Evolutionary conservation across 2,113 vertebrate genomes (phyloP), one percentile per base, ranked within the genome.

Genomic region (Sinocyclocheilus anshuiensis): DNA sequence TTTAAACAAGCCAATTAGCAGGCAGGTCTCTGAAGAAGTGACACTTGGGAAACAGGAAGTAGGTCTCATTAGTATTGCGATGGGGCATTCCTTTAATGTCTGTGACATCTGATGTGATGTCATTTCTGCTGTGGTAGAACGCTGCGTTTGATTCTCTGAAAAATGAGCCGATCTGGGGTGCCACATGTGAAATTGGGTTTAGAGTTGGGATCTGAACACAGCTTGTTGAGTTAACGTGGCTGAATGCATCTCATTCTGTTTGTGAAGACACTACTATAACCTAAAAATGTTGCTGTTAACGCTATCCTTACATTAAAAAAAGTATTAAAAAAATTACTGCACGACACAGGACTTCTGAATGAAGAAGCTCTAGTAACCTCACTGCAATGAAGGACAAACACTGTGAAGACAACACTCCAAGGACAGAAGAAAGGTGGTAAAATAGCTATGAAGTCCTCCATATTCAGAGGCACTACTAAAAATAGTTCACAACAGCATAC

Each of bases 1-100:
- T 91, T 92, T 91, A 88, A 94, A 93, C 87, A 59, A 91, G 86
- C 90, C 91, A 95, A 94, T 95, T 95, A 95, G 93, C 89, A 84
- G 22, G 78, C 1, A 20, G 71, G 84, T 87, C 90, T 90, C 89
- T 15, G 3, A 92, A 91, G 93, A 89, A 79, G 82, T 69, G 88
- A 92, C 91, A 91, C 86, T 53, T 79, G 90, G 86, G 65, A 18
- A 75, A 88, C 12, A 91, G 88, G 88, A 95, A 94, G 87, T 93
- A 91, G 94, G 93, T 90, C 93, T 94, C 93, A 92, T 94, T 93
- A 93, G 59, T 61, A 81, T 69, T 57, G 67, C 72, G 67, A 57
- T 39, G 50, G 36, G 77, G 50, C 42, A 48, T 82, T 67, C 61
- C 80, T 82, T 22, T 82, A 82, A 82, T 29, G 77, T n/a, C 55